Evolutionary conservation across 2,888 invertebrate species (phyloP).

Genomic region (Drosophila phalerata): DNA sequence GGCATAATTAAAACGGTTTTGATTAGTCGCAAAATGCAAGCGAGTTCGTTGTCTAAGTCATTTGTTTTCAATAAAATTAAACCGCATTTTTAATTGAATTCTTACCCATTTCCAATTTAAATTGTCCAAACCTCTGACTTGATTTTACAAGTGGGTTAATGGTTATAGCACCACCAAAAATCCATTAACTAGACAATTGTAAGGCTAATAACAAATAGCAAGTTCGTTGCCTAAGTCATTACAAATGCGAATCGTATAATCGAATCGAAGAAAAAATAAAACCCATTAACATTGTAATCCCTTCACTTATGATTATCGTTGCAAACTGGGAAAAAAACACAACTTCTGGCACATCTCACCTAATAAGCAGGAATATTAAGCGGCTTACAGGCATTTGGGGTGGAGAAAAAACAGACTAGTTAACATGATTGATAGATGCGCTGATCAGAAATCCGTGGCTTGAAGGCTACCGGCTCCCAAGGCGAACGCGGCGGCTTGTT

Average conservation of each 20-base stretch:
- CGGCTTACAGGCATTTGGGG: conserved; percentile 13
- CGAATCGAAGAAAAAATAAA: conserved; percentile 6
- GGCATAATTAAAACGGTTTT: conserved; percentile 44
- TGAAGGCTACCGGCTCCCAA: conserved; percentile 42
- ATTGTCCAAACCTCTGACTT: conserved; percentile 12
- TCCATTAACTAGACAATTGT: conserved; percentile 41
- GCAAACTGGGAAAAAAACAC: not conserved
- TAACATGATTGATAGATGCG: conserved; percentile 71
- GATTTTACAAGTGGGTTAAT: conserved; percentile 35
- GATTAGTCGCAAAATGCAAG: conserved; percentile 21
- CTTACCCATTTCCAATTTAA: conserved; percentile 26
- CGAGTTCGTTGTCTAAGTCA: conserved; percentile 57
- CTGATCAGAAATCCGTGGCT: conserved; percentile 45
- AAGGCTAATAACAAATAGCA: conserved; percentile 20
- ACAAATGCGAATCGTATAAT: conserved; percentile 43
- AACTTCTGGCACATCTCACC: conserved; percentile 26
- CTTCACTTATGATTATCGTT: conserved; percentile 41
- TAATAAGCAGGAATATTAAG: conserved; percentile 47
- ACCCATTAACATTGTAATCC: conserved; percentile 32
- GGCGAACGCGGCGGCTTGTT: conserved; percentile 62
- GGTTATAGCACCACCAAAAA: conserved; percentile 11
- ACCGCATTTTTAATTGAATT: conserved; percentile 36
- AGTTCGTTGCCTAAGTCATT: conserved; percentile 42
- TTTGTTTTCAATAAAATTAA: conserved; percentile 39
- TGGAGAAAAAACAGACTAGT: conserved; percentile 17